Evolutionary conservation across 2,888 invertebrate genomes (phyloP), one percentile per base, ranked within the genome.

Genomic region (Xestia rhomboidea): DNA sequence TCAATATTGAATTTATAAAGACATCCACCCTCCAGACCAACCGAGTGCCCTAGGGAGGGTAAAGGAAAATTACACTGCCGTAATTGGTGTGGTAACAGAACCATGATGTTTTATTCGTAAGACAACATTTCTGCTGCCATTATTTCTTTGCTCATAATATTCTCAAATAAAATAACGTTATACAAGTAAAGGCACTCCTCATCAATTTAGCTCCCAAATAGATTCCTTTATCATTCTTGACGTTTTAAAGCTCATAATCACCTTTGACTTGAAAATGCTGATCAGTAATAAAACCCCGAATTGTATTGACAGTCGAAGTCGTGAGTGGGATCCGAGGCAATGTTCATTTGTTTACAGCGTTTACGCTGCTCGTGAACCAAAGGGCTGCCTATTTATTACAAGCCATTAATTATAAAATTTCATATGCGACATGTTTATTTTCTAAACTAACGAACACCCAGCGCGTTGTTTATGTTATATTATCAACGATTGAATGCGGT

Each of bases 331-430:
- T 73, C 78, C 69, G 73, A 77, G 69, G 68, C 79, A 81, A 75
- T 73, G 67, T 78, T 82, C 73, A 86, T 82, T 79, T 82, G 82
- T 87, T 85, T 83, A 87, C 66, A 63, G 64, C 72, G 73, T 67
- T 63, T 69, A 54, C 49, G 69, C 49, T 79, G 66, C 34, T 80
- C 68, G 82, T 80, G 79, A 85, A 77, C 76, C 77, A 76, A 73
- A 82, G 68, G 83, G 78, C 78, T 76, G 86, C 34, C 73, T 78
- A 83, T 79, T 86, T 85, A 82, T 82, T 80, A 85, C 78, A 76
- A 86, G 78, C 83, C 80, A 85, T 86, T 82, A 81, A 85, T 85
- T 87, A 88, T 87, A 77, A 81, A 89, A 83, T 66, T 85, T 79
- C 76, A 78, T 85, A 79, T 64, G 79, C 81, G 78, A 81, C 83